Evolutionary conservation across 2,888 invertebrate genomes (phyloP), one percentile per base, ranked within the genome.

Genomic region (Dendrolimus pini): DNA sequence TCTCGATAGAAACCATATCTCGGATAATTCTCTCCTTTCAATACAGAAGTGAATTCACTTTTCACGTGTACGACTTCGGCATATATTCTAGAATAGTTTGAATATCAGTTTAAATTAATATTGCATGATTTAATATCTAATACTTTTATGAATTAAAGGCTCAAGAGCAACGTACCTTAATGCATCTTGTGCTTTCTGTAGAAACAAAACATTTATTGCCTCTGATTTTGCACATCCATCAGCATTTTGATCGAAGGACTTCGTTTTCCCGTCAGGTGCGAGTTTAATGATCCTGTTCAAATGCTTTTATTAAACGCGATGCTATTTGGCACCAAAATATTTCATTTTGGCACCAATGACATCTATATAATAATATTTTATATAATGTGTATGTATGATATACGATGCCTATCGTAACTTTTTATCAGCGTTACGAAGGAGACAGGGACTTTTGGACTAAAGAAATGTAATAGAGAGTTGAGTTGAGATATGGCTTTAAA

Each of bases 181-280:
- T n/a, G 74, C 74, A 58, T 74, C 78, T 47, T 89, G 83, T 42
- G 86, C 88, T 67, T 92, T 94, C 78, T 96, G 95, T 7, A 96
- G 72, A 60, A 93, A 92, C 3, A 95, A 62, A 0, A 92, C 92
- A 55, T 90, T 92, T 7, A 95, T 80, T 0, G 94, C 93, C 79
- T 96, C 96, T 55, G 95, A 93, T 55, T 95, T 91, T 0, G 93
- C 93, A 67, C 95, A 71, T 0, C 96, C 96, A 67, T 93, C 89
- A 1, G 94, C 95, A 55, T 93, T 88, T 53, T 93, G 92, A 77
- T 98, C 97, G 76, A 98, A 98, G 0, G 95, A 94, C 69, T 95
- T 96, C 74, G 97, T 97, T 62, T 92, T 92, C 0, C 97, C 97
- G 65, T 97, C 95, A 0, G 88, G 77, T n/a, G 96, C 94, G 2